Evolutionary conservation across 1,140 invertebrate genomes (phyloP).

Genomic region (Anastrepha obliqua): DNA sequence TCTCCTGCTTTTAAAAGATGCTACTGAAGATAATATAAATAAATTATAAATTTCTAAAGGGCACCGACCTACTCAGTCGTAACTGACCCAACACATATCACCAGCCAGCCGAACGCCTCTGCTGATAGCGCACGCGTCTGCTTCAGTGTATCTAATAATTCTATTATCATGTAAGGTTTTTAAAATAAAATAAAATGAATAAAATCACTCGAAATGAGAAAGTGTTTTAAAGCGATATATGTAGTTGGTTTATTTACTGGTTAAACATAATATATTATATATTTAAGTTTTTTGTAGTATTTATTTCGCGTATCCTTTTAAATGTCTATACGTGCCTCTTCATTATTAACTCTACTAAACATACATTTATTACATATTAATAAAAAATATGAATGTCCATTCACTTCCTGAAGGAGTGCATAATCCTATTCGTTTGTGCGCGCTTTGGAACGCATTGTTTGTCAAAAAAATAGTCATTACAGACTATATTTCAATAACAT

Average conservation of each 20-base stretch:
- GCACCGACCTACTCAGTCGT: too few relatives aligned
- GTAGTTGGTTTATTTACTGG: constrained; percentile 30
- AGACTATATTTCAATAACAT: constrained; percentile 26
- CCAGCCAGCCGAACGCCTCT: too few relatives aligned
- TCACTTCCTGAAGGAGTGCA: neutral
- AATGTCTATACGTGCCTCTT: neutral
- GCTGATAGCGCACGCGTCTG: too few relatives aligned
- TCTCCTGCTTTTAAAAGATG: too few relatives aligned
- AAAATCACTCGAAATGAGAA: neutral
- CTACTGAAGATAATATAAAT: too few relatives aligned
- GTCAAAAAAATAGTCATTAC: too few relatives aligned
- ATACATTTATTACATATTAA: constrained; percentile 11
- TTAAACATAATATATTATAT: constrained; percentile 26
- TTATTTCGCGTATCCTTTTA: neutral
- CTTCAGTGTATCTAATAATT: too few relatives aligned
- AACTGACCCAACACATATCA: too few relatives aligned
- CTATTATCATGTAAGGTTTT: too few relatives aligned
- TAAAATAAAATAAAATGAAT: too few relatives aligned
- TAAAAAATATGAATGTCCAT: constrained; percentile 2
- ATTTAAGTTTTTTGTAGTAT: constrained; percentile 22
- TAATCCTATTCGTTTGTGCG: constrained; percentile 24
- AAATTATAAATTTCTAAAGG: too few relatives aligned
- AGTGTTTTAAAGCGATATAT: neutral
- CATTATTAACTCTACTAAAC: constrained; percentile 30
- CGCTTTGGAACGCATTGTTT: constrained; percentile 13